phyloP scores from a whole-genome alignment of 2,113 vertebrate genomes.

The Rhombomys opimus region DNA sequence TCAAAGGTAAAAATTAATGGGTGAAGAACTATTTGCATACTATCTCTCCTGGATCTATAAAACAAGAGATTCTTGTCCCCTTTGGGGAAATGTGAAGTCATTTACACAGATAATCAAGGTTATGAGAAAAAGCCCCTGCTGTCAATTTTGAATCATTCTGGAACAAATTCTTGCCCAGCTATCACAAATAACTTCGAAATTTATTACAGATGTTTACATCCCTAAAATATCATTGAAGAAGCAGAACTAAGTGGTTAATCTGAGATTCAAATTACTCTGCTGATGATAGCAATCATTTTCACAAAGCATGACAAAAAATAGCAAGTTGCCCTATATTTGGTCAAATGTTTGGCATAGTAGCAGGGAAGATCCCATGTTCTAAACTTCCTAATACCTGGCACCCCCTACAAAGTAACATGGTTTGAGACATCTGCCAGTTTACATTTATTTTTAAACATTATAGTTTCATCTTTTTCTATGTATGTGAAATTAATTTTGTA shows the following conservation, averaged over 20 bases:
- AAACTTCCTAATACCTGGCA: background rate
- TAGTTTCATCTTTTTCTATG: background rate
- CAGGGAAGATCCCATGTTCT: background rate
- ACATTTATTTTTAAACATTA: background rate
- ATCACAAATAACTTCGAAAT: constrained; percentile 70
- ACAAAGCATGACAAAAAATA: constrained; percentile 14
- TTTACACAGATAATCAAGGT: constrained; percentile 51
- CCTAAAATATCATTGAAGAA: constrained; percentile 49
- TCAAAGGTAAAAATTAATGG: background rate
- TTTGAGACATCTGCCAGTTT: constrained; percentile 27
- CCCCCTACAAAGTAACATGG: background rate
- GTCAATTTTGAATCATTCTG: constrained; percentile 67
- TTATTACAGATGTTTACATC: constrained; percentile 63
- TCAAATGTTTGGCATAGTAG: background rate
- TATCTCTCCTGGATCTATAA: background rate
- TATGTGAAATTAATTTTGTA: background rate
- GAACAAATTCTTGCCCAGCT: constrained; percentile 56
- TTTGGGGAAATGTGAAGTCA: constrained; percentile 58
- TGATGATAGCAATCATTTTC: constrained; percentile 33
- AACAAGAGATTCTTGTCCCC: background rate
- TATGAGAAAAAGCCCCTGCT: constrained; percentile 27
- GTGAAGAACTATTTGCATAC: background rate
- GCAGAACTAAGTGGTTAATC: constrained; percentile 59
- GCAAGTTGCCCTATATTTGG: background rate
- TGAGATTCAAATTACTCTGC: constrained; percentile 42